phyloP scores from a whole-genome alignment of 2,888 invertebrate genomes.

The Liopterus haemorrhoidalis region DNA sequence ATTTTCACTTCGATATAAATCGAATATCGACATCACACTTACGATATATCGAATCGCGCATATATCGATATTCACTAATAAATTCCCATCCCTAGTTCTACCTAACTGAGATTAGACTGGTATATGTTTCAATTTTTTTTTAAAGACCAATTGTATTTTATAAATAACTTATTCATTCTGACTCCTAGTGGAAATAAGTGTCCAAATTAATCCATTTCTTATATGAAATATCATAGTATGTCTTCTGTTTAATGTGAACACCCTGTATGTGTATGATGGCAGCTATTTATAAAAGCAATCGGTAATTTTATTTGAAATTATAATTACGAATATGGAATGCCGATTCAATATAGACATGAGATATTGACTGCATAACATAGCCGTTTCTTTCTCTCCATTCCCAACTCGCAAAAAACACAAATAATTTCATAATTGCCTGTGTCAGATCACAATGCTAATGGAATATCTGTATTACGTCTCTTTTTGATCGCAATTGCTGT shows the following conservation, averaged over 20 bases:
- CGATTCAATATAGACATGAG: conserved; percentile 18
- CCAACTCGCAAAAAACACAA: too few species aligned
- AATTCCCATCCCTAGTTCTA: too few species aligned
- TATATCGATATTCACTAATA: too few species aligned
- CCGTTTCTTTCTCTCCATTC: conserved; percentile 14
- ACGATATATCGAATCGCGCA: too few species aligned
- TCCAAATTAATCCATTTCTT: background rate
- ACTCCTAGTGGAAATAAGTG: background rate
- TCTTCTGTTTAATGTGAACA: conserved; percentile 6
- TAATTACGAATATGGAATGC: conserved; percentile 15
- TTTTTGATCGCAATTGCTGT: too few species aligned
- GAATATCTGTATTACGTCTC: conserved; percentile 13
- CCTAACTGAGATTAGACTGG: too few species aligned
- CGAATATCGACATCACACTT: too few species aligned
- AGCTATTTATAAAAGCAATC: conserved; percentile 13
- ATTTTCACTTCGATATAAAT: too few species aligned
- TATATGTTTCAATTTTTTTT: background rate
- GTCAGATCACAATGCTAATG: conserved; percentile 19
- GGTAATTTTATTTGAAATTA: conserved; percentile 20
- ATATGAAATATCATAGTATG: too few species aligned
- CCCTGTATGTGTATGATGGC: conserved; percentile 9
- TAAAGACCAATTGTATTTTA: background rate
- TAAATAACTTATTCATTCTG: background rate
- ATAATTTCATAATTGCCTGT: conserved; percentile 21
- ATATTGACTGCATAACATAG: conserved; percentile 16